phyloP scores from a whole-genome alignment of 2,888 invertebrate genomes.

The Chirona hameri region DNA sequence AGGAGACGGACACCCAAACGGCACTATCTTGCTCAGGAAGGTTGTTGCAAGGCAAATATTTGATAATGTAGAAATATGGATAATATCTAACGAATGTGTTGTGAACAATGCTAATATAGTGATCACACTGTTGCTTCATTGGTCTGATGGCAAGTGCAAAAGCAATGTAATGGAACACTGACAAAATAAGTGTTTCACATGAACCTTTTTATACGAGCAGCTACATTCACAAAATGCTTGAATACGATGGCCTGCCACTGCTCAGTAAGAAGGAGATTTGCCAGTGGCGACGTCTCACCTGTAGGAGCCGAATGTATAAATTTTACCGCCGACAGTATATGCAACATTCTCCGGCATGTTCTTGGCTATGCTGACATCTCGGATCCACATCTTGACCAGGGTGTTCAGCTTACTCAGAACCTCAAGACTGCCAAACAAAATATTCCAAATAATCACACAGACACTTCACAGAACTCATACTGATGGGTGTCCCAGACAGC shows the following conservation, averaged over 20 bases:
- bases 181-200: background rate
- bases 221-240: background rate
- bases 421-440: constrained; percentile 50
- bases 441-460: background rate
- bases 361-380: constrained; percentile 73
- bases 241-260: no score
- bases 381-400: constrained; percentile 91
- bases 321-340: constrained; percentile 82
- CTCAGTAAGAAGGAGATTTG: background rate
- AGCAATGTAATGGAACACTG: background rate
- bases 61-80: background rate
- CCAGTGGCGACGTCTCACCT: constrained; percentile 32
- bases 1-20: background rate
- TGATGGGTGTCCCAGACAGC: no score
- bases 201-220: background rate
- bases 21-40: background rate
- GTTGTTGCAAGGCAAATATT: constrained; percentile 43
- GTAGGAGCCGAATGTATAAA: constrained; percentile 99
- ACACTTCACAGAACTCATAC: background rate
- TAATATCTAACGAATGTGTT: background rate
- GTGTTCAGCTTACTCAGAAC: constrained; percentile 73
- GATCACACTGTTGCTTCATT: no score
- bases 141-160: no score
- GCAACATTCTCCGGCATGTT: constrained; percentile 80
- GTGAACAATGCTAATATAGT: background rate